Evolutionary conservation across 2,113 vertebrate species (phyloP).

Genomic region (Lampris megalopsis): DNA sequence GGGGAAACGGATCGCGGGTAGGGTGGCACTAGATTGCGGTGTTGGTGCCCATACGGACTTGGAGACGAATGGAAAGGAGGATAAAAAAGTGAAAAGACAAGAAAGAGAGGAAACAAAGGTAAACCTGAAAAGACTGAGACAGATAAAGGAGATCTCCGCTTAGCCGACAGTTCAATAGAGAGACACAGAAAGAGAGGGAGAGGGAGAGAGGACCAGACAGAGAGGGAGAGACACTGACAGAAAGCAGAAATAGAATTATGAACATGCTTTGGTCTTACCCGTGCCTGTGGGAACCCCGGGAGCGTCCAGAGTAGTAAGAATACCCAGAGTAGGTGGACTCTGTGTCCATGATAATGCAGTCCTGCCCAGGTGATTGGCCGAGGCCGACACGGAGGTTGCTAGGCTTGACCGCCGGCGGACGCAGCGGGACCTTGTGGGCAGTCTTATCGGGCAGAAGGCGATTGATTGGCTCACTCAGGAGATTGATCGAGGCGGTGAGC

Average conservation of each 20-base stretch:
- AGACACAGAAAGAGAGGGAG: neutral
- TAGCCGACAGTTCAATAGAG: neutral
- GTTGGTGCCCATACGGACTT: neutral
- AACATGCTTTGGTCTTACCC: constrained; percentile 82
- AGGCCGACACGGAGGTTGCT: constrained; percentile 44
- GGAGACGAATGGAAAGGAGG: neutral
- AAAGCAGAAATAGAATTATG: neutral
- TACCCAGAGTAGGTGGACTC: constrained; percentile 97
- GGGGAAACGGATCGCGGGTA: neutral
- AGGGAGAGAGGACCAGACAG: neutral
- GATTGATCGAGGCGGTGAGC: constrained; percentile 55
- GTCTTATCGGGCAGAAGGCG: constrained; percentile 54
- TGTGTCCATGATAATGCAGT: constrained; percentile 90
- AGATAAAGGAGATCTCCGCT: too few species aligned
- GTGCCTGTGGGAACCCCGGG: constrained; percentile 92
- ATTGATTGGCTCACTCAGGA: constrained; percentile 58
- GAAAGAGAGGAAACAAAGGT: neutral
- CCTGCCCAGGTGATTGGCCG: constrained; percentile 51
- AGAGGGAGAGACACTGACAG: neutral
- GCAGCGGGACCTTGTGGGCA: constrained; percentile 33
- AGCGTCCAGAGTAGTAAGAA: constrained; percentile 95
- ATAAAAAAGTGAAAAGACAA: neutral
- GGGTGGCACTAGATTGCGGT: neutral
- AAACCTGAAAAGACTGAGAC: neutral
- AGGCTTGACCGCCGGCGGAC: constrained; percentile 53